Conservation (phyloP, 2,888 invertebrate species). For the Zhuqinia jingwanae region DNA sequence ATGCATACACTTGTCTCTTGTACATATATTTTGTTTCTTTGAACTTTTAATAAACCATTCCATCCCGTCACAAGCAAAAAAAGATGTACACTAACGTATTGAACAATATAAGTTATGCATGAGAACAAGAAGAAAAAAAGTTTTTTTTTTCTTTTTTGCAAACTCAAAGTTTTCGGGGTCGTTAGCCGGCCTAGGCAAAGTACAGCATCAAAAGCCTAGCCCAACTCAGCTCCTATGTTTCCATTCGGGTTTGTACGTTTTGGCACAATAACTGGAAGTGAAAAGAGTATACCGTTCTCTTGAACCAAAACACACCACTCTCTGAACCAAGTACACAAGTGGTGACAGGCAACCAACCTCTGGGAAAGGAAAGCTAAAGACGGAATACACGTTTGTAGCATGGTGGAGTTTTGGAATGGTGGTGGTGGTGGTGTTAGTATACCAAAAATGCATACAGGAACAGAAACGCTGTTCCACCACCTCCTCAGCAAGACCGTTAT, state of each 20-base stretch:
- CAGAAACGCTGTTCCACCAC: neutral
- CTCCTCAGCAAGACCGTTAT: neutral
- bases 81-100: neutral
- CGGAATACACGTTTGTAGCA: neutral
- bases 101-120: neutral
- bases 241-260: conserved; percentile 69
- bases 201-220: conserved; percentile 71
- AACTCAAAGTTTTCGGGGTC: conserved; percentile 73
- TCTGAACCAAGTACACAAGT: neutral
- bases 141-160: too few species aligned
- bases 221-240: conserved; percentile 67
- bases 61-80: neutral
- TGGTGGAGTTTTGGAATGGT: neutral
- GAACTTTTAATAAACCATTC: conserved; percentile 16
- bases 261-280: conserved; percentile 62
- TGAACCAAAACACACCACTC: conserved; percentile 1
- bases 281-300: conserved; percentile 46
- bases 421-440: neutral
- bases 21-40: neutral
- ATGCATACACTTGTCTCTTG: too few species aligned
- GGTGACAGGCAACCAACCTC: neutral
- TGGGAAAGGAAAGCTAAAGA: neutral
- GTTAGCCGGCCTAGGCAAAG: conserved; percentile 75
- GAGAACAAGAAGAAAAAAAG: neutral
- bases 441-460: conserved; percentile 10